Base-by-base conservation (phyloP, 2,888 invertebrate species). In the Troilus luridus region DNA sequence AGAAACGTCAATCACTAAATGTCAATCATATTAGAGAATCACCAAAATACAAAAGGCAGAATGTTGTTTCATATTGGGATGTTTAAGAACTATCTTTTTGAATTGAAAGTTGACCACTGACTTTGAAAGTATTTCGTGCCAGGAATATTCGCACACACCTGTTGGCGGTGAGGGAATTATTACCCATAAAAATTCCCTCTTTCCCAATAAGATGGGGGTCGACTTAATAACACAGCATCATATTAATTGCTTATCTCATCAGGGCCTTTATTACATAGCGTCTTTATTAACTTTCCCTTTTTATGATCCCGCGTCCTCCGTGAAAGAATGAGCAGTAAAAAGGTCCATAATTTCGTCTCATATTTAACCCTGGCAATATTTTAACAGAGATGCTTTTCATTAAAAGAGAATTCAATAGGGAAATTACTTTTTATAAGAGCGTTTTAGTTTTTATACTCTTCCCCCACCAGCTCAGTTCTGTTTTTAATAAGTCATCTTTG, bases 371-470 rank as follows among this genome's bases (percentile, higher is more conserved):
- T 14, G 56, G n/a, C 56, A n/a, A 85, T 85, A 58, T 85, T 85
- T 85, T 56, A 85, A 85, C 56, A 58, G 56, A 58, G 85, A 58
- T 58, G 56, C 54, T 56, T 85, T 85, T 85, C 85, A 85, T 85
- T 85, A 85, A 85, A 85, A 85, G n/a, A 85, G 85, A 85, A 85
- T 85, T 85, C 85, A 85, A 85, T 85, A 85, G 56, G 21, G 85
- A 85, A 56, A 85, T 85, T 85, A 58, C 85, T 85, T 85, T 85
- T 85, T 85, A 56, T 85, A 85, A 85, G 85, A 56, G n/a, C 54
- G 85, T 85, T 85, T 85, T 85, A 85, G 85, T 85, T 85, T 85
- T 85, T 85, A 85, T 85, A 85, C 85, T 58, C 27, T 56, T 14
- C 41, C 64, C 17, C 19, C 19, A 41, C 19, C 62, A 6, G 11